These are phyloP conservation scores for Heliconius cydno DNA, from an alignment of 2,888 invertebrate species.

Conservation along the genomic window DNA sequence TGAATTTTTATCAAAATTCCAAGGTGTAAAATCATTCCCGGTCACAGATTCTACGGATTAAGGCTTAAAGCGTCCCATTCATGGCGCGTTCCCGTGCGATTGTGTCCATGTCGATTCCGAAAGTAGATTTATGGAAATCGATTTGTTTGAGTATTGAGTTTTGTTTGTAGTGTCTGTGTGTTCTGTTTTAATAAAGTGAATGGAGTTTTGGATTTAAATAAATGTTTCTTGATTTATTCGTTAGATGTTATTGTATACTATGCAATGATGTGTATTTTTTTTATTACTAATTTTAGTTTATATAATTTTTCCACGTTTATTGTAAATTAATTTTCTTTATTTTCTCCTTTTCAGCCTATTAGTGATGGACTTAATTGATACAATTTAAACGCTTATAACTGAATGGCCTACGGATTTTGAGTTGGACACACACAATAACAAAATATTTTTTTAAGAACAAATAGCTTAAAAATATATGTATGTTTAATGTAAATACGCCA, in stretches of 20 bases:
- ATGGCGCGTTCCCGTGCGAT: conserved; percentile 8
- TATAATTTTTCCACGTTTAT: too few relatives aligned
- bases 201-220: neutral
- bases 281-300: too few relatives aligned
- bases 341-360: too few relatives aligned
- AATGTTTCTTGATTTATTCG: neutral
- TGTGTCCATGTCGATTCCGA: conserved; percentile 15
- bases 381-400: too few relatives aligned
- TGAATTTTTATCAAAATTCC: conserved; percentile 16
- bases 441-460: too few relatives aligned
- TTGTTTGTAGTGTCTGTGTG: neutral
- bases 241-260: too few relatives aligned
- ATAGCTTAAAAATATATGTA: too few relatives aligned
- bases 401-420: too few relatives aligned
- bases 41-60: conserved; percentile 37
- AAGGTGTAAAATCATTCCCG: conserved; percentile 36
- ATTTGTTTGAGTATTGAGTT: conserved; percentile 11
- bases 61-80: conserved; percentile 32
- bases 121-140: conserved; percentile 19
- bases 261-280: too few relatives aligned
- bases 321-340: too few relatives aligned
- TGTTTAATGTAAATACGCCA: neutral
- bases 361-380: too few relatives aligned
- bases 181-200: neutral
- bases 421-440: too few relatives aligned